phyloP scores from a whole-genome alignment of 2,797 vertebrate genomes.

The Bradypodion pumilum region DNA sequence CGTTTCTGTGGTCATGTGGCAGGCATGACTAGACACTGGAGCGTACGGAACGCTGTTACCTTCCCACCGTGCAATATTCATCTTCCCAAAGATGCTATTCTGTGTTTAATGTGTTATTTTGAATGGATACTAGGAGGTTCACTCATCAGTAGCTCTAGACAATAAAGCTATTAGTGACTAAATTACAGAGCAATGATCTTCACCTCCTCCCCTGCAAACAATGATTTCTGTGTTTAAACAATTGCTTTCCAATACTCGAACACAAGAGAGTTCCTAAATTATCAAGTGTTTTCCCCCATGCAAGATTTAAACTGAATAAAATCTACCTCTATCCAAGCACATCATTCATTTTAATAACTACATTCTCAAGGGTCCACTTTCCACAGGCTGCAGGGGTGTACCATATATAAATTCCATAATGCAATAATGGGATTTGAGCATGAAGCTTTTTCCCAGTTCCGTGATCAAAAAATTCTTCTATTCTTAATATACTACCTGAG shows the following conservation, averaged over 20 bases:
- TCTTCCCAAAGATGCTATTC: too few species aligned
- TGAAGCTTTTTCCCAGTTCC: neutral
- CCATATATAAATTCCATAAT: neutral
- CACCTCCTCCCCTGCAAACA: too few species aligned
- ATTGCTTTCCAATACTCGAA: neutral
- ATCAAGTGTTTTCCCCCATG: neutral
- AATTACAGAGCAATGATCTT: too few species aligned
- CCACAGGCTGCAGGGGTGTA: neutral
- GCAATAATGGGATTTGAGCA: neutral
- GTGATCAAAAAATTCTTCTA: neutral
- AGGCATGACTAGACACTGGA: too few species aligned
- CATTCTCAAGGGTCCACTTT: neutral
- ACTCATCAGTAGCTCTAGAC: neutral
- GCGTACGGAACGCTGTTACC: too few species aligned
- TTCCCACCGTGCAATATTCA: too few species aligned
- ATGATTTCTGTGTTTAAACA: neutral
- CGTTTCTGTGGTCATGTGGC: too few species aligned
- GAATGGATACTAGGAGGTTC: too few species aligned
- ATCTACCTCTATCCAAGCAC: neutral
- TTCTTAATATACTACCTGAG: neutral
- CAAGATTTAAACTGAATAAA: neutral
- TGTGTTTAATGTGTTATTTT: too few species aligned
- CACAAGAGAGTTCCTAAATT: neutral
- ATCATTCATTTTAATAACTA: slow-evolving; percentile 26
- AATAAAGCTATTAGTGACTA: neutral